Conservation (phyloP, 2,888 invertebrate species). For the Drosophila fungiperda region DNA sequence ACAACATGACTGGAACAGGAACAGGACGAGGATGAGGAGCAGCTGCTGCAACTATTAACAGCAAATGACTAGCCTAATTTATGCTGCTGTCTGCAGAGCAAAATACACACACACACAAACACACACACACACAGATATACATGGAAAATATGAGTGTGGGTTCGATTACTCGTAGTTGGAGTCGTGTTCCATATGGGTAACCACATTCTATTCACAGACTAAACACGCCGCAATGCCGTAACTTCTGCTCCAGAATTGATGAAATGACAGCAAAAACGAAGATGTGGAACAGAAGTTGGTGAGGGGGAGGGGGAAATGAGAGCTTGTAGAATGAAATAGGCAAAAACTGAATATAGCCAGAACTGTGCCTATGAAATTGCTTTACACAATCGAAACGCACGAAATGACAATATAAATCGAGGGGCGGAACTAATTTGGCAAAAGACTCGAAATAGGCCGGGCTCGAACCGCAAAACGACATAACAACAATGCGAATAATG, state of each 20-base stretch:
- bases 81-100: constrained; percentile 60
- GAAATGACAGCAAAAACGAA: constrained; percentile 56
- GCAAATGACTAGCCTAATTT: constrained; percentile 77
- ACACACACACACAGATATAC: not conserved
- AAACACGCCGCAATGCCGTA: constrained; percentile 75
- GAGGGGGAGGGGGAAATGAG: not conserved
- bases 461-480: constrained; percentile 68
- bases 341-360: constrained; percentile 28
- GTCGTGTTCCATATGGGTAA: constrained; percentile 56
- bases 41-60: constrained; percentile 69
- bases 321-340: constrained; percentile 35
- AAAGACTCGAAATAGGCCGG: constrained; percentile 81
- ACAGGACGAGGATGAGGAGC: constrained; percentile 14
- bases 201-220: constrained; percentile 58
- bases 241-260: constrained; percentile 68
- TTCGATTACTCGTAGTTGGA: constrained; percentile 17
- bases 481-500: constrained; percentile 55
- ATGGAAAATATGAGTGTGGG: not conserved
- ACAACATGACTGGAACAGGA: constrained; percentile 34
- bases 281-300: not conserved
- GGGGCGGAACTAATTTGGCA: constrained; percentile 85
- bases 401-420: constrained; percentile 85
- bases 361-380: constrained; percentile 56
- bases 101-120: constrained; percentile 17
- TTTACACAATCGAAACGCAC: constrained; percentile 80